Evolutionary conservation across 2,888 invertebrate genomes (phyloP).

Genomic region (Meghimatium bilineatum): DNA sequence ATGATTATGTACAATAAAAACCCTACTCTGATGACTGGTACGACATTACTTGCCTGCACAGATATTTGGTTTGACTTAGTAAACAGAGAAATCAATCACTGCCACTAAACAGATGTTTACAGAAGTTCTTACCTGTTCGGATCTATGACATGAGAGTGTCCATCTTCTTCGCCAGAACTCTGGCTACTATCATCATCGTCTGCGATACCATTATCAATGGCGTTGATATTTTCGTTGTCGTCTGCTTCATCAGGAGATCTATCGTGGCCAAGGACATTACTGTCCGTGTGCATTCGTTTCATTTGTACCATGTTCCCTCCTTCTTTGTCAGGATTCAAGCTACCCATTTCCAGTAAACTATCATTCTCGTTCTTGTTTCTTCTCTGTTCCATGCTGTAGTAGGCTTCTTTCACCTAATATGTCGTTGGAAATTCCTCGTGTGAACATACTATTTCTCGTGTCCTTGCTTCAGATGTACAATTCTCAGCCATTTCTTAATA

Average conservation of each 20-base stretch:
- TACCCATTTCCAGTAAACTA: constrained; percentile 31
- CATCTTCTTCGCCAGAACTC: not conserved
- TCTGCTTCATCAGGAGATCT: constrained; percentile 19
- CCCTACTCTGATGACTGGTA: no score
- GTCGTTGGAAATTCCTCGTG: not conserved
- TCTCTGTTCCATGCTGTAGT: constrained; percentile 7
- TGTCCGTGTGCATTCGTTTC: constrained; percentile 29
- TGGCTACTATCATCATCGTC: constrained; percentile 10
- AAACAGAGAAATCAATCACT: no score
- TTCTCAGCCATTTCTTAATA: constrained; percentile 13
- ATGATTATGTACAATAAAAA: no score
- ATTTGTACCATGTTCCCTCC: constrained; percentile 26
- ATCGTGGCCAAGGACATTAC: constrained; percentile 10
- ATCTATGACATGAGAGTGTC: constrained; percentile 21
- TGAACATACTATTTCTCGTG: not conserved
- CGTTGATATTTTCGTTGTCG: constrained; percentile 9
- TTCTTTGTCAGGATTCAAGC: constrained; percentile 11
- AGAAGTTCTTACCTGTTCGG: constrained; percentile 16
- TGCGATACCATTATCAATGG: not conserved
- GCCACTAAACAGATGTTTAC: not conserved
- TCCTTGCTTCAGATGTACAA: not conserved
- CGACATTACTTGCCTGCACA: no score
- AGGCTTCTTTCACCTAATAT: not conserved
- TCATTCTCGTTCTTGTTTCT: not conserved
- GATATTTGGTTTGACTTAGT: no score